A percentile compares a stretch with the other conserved stretches of the same genome.
These are phyloP conservation scores for Monoplex corrugatus DNA, from an alignment of 2,888 invertebrate genomes.

Conservation along the genomic window DNA sequence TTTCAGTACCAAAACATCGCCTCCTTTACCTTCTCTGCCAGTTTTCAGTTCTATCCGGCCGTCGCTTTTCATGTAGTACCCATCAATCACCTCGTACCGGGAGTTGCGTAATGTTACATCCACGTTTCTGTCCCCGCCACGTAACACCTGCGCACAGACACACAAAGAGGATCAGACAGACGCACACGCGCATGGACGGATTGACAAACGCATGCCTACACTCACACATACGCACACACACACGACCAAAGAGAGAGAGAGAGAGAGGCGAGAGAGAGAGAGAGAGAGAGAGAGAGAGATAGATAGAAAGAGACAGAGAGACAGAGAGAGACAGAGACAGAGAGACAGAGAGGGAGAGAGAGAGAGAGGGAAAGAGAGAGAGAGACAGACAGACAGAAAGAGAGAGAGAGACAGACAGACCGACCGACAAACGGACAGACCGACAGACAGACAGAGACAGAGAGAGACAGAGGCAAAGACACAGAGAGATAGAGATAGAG, in stretches of 20 bases:
- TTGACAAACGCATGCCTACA: neutral
- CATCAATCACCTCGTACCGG: neutral
- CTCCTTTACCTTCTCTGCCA: neutral
- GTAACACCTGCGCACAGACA: neutral
- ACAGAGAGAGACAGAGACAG: neutral
- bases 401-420: neutral
- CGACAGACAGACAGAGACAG: neutral
- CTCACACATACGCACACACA: neutral
- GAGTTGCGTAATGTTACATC: neutral
- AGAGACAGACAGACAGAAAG: neutral
- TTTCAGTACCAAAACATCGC: too few relatives aligned
- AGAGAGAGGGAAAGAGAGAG: neutral
- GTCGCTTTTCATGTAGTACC: neutral
- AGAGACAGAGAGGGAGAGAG: neutral
- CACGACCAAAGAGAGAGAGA: neutral
- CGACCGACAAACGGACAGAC: neutral
- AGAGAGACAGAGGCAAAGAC: neutral
- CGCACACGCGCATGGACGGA: neutral
- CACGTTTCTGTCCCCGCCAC: neutral
- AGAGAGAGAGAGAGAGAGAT: too few relatives aligned
- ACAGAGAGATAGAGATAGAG: too few relatives aligned
- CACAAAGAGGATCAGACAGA: too few relatives aligned
- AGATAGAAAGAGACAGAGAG: too few relatives aligned
- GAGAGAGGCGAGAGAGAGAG: neutral
- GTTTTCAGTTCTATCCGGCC: neutral